Base-by-base conservation (phyloP, 2,113 vertebrate genomes). In the Cairina moschata region DNA sequence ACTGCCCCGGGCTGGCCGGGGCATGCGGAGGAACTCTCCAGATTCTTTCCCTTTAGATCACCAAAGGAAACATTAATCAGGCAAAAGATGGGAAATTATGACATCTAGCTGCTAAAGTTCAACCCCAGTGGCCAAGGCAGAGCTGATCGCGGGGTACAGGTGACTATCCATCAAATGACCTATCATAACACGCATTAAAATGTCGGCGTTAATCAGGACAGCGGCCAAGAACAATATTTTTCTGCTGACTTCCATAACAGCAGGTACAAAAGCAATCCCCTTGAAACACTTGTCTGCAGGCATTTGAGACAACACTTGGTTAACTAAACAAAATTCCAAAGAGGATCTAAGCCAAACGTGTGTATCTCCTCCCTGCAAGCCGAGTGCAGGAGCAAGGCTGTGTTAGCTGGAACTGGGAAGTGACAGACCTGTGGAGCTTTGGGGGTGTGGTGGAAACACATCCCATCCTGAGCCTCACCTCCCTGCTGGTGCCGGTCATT, bases 211-310 rank as follows among this genome's bases (percentile, higher is more conserved):
- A 98, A 98, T 98, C 97, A 98, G 97, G 97, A 97, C 91, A 88
- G 94, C 94, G 96, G 98, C 98, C 98, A 98, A 98, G 96, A 98
- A 97, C 82, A 98, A 98, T 97, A 98, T 98, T 98, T 98, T 97
- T 98, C 93, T 95, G 83, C 95, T 97, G 95, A 97, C 79, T 87
- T 95, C 89, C 80, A 20, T 80, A 95, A 48, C 86, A 97, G 94
- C 96, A 94, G 97, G 95, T 97, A 98, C 96, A 94, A 97, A 97
- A 98, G 97, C 96, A 97, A 98, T 96, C 96, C 96, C 96, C 93
- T 95, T 96, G 95, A 97, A 98, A 97, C 83, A 75, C 66, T 52
- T 9, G 52, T 92, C 93, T 91, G 69, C 67, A 94, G 97, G 94
- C 71, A 81, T 52, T 38, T 7, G 15, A 83, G 42, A 95, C 42